These are phyloP conservation scores for Frankliniella fusca DNA, from an alignment of 2,888 invertebrate species.

Conservation along the genomic window DNA sequence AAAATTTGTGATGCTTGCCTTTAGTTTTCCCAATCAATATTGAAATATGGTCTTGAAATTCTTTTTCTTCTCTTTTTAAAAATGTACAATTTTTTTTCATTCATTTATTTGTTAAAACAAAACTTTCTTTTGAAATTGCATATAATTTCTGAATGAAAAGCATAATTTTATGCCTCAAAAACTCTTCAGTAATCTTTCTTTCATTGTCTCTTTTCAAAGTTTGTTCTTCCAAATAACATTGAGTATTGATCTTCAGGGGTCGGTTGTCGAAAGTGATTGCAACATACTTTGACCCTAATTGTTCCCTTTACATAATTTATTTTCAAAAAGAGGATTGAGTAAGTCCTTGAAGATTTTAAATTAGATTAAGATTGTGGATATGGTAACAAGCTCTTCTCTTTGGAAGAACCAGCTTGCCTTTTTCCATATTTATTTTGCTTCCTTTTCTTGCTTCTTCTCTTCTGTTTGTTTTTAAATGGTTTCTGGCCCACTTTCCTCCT, in stretches of 20 bases:
- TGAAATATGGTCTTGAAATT: constrained; percentile 26
- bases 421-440: constrained; percentile 34
- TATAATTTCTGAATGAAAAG: constrained; percentile 29
- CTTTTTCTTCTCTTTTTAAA: constrained; percentile 29
- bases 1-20: constrained; percentile 34
- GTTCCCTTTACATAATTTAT: no score
- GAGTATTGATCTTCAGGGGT: background rate
- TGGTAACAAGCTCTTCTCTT: background rate
- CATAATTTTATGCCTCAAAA: constrained; percentile 35
- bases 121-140: constrained; percentile 33
- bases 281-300: no score
- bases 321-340: no score
- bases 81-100: constrained; percentile 38
- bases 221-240: constrained; percentile 35
- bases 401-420: constrained; percentile 27
- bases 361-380: no score
- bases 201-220: constrained; percentile 43
- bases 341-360: no score
- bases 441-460: constrained; percentile 31
- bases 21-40: constrained; percentile 31
- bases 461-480: constrained; percentile 37
- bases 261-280: background rate
- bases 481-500: background rate
- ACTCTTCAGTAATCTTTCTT: constrained; percentile 39
- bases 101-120: constrained; percentile 35